These are phyloP conservation scores for Alosa sapidissima DNA, from an alignment of 2,797 vertebrate species.

Conservation along the genomic window DNA sequence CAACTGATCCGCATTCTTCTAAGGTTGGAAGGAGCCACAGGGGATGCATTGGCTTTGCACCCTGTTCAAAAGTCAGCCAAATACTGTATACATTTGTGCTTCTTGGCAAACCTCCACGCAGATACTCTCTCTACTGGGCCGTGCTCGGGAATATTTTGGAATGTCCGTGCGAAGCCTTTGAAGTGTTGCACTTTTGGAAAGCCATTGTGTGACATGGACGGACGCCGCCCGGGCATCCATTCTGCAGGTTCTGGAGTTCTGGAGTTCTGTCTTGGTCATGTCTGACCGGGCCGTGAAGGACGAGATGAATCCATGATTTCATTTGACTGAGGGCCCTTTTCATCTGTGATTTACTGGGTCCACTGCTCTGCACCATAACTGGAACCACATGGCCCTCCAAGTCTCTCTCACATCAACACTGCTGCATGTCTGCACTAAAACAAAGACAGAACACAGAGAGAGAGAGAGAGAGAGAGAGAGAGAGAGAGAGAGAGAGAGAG, in stretches of 20 bases:
- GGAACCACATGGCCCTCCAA: constrained; percentile 78
- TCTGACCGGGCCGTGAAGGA: constrained; percentile 28
- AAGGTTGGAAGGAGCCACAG: neutral
- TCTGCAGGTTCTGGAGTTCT: neutral
- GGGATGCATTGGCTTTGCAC: constrained; percentile 20
- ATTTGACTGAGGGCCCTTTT: constrained; percentile 83
- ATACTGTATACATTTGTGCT: constrained; percentile 22
- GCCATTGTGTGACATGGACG: neutral
- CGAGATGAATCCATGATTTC: constrained; percentile 79
- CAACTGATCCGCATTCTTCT: constrained; percentile 1
- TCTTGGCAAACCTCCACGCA: constrained; percentile 12
- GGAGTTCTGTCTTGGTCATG: constrained; percentile 13
- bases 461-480: neutral
- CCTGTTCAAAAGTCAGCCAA: constrained; percentile 13
- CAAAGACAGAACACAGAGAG: constrained; percentile 41
- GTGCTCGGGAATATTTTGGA: neutral
- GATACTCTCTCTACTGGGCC: neutral
- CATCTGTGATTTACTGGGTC: constrained; percentile 88
- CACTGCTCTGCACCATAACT: constrained; percentile 75
- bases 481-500: constrained; percentile 12
- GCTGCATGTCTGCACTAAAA: constrained; percentile 23
- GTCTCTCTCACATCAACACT: constrained; percentile 77
- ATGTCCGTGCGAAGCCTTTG: neutral
- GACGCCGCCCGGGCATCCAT: neutral
- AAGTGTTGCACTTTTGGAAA: constrained; percentile 13